Evolutionary conservation across 2,113 vertebrate genomes (phyloP).

Genomic region (Fulica atra): DNA sequence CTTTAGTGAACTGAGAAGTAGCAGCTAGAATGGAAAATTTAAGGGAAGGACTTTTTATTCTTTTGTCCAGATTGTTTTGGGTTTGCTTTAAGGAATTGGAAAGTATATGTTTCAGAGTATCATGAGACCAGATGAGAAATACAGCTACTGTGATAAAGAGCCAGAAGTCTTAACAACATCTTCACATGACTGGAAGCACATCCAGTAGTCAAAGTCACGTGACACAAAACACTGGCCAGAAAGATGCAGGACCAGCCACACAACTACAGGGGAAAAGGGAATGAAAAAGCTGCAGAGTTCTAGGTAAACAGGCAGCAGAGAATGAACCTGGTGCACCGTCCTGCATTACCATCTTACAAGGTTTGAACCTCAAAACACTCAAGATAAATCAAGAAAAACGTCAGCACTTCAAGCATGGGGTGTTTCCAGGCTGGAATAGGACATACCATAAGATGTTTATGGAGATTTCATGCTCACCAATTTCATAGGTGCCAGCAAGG

Average conservation of each 20-base stretch:
- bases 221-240: background rate
- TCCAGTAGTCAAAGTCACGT: background rate
- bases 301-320: background rate
- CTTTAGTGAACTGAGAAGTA: background rate
- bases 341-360: background rate
- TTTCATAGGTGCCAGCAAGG: background rate
- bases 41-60: background rate
- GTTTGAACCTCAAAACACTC: background rate
- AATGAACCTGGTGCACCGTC: background rate
- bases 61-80: background rate
- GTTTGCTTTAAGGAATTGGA: background rate
- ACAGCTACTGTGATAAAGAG: background rate
- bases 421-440: background rate
- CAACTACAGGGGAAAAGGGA: rapidly evolving
- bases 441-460: background rate
- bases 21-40: background rate
- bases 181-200: background rate
- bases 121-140: background rate
- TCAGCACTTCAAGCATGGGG: background rate
- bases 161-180: background rate
- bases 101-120: background rate
- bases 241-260: background rate
- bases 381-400: background rate
- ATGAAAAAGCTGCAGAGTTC: background rate
- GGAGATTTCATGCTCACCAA: background rate